These are phyloP conservation scores for Malurus elegans DNA, from an alignment of 2,113 vertebrate species.

Conservation along the genomic window DNA sequence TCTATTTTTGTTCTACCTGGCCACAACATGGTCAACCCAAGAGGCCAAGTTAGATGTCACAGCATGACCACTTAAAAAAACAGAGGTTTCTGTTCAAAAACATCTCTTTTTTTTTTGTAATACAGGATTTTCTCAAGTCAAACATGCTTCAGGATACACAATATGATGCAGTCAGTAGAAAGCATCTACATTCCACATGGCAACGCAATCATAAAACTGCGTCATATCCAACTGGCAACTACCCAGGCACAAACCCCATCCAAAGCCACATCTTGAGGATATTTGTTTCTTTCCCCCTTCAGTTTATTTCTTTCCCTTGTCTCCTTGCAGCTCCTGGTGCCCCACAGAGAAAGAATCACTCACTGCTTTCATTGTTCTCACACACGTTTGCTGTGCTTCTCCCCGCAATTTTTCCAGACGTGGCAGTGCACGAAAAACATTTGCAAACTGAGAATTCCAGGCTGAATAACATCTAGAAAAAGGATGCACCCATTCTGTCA, in stretches of 20 bases:
- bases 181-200: background rate
- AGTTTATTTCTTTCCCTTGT: background rate
- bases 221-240: background rate
- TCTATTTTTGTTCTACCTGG: background rate
- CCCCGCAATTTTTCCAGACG: background rate
- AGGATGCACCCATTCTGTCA: background rate
- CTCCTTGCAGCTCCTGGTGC: background rate
- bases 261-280: background rate
- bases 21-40: background rate
- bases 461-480: background rate
- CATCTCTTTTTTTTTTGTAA: background rate
- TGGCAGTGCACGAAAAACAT: background rate
- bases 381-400: background rate
- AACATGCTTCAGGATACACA: background rate
- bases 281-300: background rate
- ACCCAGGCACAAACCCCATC: background rate
- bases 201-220: background rate
- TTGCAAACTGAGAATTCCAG: background rate
- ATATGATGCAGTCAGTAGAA: background rate
- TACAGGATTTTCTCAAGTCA: background rate
- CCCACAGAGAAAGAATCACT: background rate
- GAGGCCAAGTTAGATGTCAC: background rate
- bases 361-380: background rate
- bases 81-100: background rate
- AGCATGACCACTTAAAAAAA: background rate